A percentile compares a stretch with the other conserved stretches of the same genome.
These are phyloP conservation scores for Scotopteryx bipunctaria DNA, from an alignment of 2,888 invertebrate genomes.

Conservation along the genomic window DNA sequence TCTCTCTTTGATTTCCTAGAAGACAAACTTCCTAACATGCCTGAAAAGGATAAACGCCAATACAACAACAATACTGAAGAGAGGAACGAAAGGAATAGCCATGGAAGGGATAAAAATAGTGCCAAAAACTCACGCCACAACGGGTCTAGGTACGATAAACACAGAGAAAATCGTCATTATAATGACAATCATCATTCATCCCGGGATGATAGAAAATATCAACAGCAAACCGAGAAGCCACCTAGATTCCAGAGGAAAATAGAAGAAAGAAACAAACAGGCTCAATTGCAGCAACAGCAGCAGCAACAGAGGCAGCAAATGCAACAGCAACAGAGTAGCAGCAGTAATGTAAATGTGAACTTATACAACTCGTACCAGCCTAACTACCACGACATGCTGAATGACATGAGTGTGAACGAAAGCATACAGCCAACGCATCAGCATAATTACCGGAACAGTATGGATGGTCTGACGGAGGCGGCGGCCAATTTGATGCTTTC, in stretches of 20 bases:
- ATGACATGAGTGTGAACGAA: constrained; percentile 57
- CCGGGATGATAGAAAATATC: constrained; percentile 71
- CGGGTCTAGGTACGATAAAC: constrained; percentile 62
- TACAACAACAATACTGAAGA: constrained; percentile 60
- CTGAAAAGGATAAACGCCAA: constrained; percentile 62
- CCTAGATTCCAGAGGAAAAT: constrained; percentile 85
- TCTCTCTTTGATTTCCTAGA: constrained; percentile 93
- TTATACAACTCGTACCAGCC: constrained; percentile 52
- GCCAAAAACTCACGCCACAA: constrained; percentile 63
- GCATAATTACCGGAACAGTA: constrained; percentile 28
- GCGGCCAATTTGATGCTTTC: constrained; percentile 30
- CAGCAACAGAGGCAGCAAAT: constrained; percentile 49
- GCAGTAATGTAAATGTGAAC: constrained; percentile 48
- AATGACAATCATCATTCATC: constrained; percentile 62
- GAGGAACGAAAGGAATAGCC: constrained; percentile 60
- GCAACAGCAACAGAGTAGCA: constrained; percentile 45
- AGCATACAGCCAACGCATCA: constrained; percentile 53
- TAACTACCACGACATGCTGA: constrained; percentile 61
- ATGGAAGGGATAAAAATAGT: constrained; percentile 62
- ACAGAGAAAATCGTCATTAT: constrained; percentile 63
- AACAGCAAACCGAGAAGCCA: constrained; percentile 80
- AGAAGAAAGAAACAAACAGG: constrained; percentile 75
- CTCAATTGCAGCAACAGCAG: constrained; percentile 58
- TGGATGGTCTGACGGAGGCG: constrained; percentile 38
- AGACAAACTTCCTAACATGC: constrained; percentile 87